phyloP scores from a whole-genome alignment of 2,113 vertebrate species.

The Lepus europaeus region DNA sequence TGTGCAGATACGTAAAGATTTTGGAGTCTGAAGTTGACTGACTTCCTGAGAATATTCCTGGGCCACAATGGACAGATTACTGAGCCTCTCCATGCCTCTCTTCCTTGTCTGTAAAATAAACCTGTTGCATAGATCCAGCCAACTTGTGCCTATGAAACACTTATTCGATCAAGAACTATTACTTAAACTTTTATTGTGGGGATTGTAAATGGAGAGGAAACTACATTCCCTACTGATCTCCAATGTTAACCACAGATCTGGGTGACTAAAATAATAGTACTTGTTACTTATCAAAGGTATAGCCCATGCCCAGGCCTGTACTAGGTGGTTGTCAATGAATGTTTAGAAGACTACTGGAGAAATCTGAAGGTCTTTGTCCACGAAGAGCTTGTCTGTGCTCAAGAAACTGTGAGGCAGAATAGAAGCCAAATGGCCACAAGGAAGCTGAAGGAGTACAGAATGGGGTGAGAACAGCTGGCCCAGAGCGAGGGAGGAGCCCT shows the following conservation, averaged over 20 bases:
- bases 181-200: background rate
- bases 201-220: background rate
- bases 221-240: background rate
- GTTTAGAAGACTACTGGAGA: background rate
- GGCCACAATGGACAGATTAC: background rate
- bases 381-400: background rate
- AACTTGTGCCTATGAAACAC: background rate
- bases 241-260: background rate
- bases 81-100: background rate
- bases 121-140: background rate
- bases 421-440: background rate
- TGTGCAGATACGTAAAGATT: background rate
- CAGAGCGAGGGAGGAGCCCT: background rate
- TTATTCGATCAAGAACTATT: background rate
- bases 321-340: background rate
- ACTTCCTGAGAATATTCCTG: background rate
- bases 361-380: background rate
- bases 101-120: conserved; percentile 1
- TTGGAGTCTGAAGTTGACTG: background rate
- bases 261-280: background rate
- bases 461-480: accelerated
- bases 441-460: background rate
- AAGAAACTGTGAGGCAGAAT: background rate
- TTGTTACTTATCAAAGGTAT: background rate
- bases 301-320: background rate